Evolutionary conservation across 1,140 invertebrate genomes (phyloP).

Genomic region (Zaprionus lachaisei): DNA sequence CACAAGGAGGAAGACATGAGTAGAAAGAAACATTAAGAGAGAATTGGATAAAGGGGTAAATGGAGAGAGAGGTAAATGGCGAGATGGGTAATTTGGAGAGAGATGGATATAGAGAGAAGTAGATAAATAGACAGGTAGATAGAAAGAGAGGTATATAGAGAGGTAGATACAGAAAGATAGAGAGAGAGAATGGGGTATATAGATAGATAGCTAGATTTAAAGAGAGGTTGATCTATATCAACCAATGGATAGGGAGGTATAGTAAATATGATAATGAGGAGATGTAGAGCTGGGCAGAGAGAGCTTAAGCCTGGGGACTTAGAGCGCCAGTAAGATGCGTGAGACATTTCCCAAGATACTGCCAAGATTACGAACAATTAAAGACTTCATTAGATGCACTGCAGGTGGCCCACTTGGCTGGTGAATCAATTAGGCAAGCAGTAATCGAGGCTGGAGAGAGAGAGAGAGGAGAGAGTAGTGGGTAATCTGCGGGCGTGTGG

Average conservation of each 20-base stretch:
- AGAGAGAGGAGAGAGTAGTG: background rate
- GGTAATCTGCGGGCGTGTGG: background rate
- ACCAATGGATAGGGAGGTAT: no score
- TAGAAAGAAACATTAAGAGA: no score
- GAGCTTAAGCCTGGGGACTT: background rate
- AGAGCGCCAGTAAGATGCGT: background rate
- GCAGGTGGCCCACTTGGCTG: conserved; percentile 58
- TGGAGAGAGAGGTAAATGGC: no score
- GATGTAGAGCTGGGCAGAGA: background rate
- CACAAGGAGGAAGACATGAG: no score
- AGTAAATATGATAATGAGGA: no score
- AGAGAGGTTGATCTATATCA: background rate
- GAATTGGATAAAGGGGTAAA: no score
- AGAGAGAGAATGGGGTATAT: background rate
- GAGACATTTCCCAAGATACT: background rate
- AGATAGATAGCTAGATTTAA: background rate
- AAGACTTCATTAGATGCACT: conserved; percentile 68
- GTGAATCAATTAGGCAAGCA: background rate
- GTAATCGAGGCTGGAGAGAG: background rate
- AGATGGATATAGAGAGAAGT: no score
- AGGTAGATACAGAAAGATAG: no score
- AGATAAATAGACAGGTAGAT: no score
- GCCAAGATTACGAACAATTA: conserved; percentile 57
- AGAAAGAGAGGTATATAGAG: background rate
- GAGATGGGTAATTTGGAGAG: no score